Conservation (phyloP, 2,113 vertebrate species). For the Rhinoderma darwinii region DNA sequence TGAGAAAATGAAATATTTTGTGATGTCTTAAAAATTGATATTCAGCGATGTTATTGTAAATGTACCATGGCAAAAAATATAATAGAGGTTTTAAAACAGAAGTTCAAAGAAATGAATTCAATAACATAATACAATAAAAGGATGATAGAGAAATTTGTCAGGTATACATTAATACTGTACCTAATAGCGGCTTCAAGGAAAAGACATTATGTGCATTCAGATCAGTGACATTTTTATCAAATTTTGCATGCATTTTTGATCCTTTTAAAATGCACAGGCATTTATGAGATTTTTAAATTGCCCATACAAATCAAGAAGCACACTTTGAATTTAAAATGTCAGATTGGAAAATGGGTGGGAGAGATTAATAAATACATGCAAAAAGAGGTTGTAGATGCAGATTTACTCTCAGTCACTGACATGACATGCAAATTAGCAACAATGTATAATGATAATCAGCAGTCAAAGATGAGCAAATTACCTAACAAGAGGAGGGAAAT, state of each 20-base stretch:
- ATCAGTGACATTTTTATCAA: constrained; percentile 57
- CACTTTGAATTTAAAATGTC: constrained; percentile 58
- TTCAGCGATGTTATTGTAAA: neutral
- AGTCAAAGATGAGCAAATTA: constrained; percentile 57
- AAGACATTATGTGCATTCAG: constrained; percentile 55
- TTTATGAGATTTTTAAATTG: constrained; percentile 57
- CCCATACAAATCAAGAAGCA: constrained; percentile 55
- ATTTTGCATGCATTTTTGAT: constrained; percentile 58
- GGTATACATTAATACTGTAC: constrained; percentile 48
- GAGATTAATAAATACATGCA: constrained; percentile 56
- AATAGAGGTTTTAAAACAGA: constrained; percentile 47
- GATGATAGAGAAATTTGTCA: constrained; percentile 32
- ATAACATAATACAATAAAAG: constrained; percentile 52
- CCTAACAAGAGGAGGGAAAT: constrained; percentile 52
- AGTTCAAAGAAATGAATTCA: constrained; percentile 55
- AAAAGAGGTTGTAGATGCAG: constrained; percentile 56
- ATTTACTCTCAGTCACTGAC: constrained; percentile 55
- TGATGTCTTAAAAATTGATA: neutral
- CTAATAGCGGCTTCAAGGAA: constrained; percentile 37
- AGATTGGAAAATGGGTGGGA: constrained; percentile 54
- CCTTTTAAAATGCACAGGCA: constrained; percentile 56
- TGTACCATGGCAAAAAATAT: constrained; percentile 19
- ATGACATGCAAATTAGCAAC: constrained; percentile 59
- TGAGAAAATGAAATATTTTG: neutral
- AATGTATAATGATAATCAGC: constrained; percentile 58